Evolutionary conservation across 2,113 vertebrate species (phyloP).

Genomic region (Gallinago jamesoni): DNA sequence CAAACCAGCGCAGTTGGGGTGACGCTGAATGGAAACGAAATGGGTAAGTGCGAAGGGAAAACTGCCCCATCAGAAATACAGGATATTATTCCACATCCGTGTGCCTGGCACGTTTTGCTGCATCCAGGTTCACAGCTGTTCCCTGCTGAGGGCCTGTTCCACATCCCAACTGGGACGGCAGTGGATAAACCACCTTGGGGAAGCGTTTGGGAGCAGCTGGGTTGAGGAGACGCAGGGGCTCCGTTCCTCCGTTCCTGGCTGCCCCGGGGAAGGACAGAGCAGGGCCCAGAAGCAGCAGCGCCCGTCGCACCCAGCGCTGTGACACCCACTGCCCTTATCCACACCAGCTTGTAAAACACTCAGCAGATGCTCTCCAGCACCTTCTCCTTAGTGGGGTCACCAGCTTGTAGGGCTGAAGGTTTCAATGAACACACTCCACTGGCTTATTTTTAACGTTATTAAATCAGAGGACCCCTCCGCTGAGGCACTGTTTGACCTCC

Average conservation of each 20-base stretch:
- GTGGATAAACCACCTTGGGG: not conserved
- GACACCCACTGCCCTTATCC: too few species aligned
- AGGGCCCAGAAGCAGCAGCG: rapidly evolving
- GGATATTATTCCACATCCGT: rapidly evolving
- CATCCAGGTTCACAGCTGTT: rapidly evolving
- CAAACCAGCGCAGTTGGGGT: not conserved
- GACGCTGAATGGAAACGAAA: not conserved
- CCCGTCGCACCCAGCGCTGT: rapidly evolving
- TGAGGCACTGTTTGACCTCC: not conserved
- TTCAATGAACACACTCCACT: rapidly evolving
- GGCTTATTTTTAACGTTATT: not conserved
- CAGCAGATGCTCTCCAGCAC: rapidly evolving
- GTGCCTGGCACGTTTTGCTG: rapidly evolving
- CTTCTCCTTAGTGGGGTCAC: not conserved
- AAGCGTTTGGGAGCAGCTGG: rapidly evolving
- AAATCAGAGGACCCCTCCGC: rapidly evolving
- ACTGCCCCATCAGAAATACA: rapidly evolving
- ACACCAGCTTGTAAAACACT: too few species aligned
- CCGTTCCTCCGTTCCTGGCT: not conserved
- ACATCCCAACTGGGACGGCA: rapidly evolving
- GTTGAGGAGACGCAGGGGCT: rapidly evolving
- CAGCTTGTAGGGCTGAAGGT: rapidly evolving
- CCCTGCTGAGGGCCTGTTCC: not conserved
- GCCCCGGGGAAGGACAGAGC: too few species aligned
- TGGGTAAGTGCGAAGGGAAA: not conserved